Evolutionary conservation across 2,888 invertebrate genomes (phyloP).

Genomic region (Dicroscelio sp.): DNA sequence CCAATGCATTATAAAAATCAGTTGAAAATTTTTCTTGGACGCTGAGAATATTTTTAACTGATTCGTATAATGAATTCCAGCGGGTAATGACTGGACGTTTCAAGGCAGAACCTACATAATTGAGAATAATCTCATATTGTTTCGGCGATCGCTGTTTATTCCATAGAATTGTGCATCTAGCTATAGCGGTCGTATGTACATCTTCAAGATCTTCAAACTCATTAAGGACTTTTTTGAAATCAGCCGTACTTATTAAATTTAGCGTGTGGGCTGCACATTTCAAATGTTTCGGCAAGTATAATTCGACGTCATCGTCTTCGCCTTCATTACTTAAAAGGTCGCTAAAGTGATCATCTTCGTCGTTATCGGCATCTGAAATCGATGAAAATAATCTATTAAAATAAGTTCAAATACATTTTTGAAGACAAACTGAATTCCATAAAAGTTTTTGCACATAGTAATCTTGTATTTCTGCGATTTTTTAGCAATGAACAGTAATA

Average conservation of each 20-base stretch:
- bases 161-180: not conserved
- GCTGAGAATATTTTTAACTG: slow-evolving; percentile 6
- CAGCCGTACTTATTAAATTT: not conserved
- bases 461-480: not conserved
- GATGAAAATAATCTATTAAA: not conserved
- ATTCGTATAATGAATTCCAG: slow-evolving; percentile 38
- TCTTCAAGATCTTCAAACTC: not conserved
- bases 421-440: not conserved
- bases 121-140: slow-evolving; percentile 2
- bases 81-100: slow-evolving; percentile 12
- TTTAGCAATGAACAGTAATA: too few relatives aligned
- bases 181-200: not conserved
- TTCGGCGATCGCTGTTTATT: slow-evolving; percentile 37
- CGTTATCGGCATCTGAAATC: not conserved
- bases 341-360: not conserved
- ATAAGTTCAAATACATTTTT: not conserved
- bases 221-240: not conserved
- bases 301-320: not conserved
- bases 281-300: not conserved
- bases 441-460: not conserved
- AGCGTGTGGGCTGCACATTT: not conserved
- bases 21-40: slow-evolving; percentile 7
- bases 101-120: not conserved
- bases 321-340: not conserved
- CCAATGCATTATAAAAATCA: not conserved